phyloP scores from a whole-genome alignment of 2,113 vertebrate genomes.

The Aramus guarauna region DNA sequence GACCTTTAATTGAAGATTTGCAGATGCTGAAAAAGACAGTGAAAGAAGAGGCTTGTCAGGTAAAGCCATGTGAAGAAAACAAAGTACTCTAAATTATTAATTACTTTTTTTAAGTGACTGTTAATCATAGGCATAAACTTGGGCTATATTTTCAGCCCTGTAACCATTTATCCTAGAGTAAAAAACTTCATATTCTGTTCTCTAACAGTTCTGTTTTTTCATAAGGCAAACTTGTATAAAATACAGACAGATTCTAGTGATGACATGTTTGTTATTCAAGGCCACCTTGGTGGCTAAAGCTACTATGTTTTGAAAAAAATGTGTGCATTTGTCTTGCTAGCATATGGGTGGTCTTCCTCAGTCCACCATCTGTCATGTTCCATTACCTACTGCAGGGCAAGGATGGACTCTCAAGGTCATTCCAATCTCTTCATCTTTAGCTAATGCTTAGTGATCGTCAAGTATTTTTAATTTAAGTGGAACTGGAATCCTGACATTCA shows the following conservation, averaged over 20 bases:
- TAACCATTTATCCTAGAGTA: background rate
- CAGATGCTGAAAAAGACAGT: slow-evolving; percentile 87
- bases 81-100: background rate
- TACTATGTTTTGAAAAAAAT: background rate
- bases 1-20: slow-evolving; percentile 88
- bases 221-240: background rate
- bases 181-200: background rate
- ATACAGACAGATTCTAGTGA: background rate
- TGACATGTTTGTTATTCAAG: background rate
- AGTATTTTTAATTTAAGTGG: background rate
- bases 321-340: background rate
- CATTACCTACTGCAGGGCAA: background rate
- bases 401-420: background rate
- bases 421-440: background rate
- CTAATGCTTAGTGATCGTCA: background rate
- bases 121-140: background rate
- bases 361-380: background rate
- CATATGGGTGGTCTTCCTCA: background rate
- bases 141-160: background rate
- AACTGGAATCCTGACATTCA: background rate
- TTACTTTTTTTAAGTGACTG: background rate
- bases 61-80: slow-evolving; percentile 65
- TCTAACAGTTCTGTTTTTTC: background rate
- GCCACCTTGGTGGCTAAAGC: background rate
- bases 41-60: slow-evolving; percentile 88